phyloP scores from a whole-genome alignment of 2,888 invertebrate species.

The Diarsia dahlii region DNA sequence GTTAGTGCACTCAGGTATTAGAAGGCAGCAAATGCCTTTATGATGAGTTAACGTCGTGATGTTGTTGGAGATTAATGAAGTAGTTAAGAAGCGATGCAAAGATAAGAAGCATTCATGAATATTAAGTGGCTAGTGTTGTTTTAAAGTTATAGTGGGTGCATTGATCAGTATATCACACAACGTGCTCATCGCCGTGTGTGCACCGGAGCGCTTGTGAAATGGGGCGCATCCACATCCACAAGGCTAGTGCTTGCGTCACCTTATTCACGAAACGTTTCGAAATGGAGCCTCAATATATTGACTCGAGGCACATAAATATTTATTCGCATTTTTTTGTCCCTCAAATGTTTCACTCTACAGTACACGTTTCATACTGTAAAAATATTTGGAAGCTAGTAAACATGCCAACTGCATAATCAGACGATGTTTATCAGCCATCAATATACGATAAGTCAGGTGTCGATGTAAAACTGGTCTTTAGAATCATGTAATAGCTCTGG shows the following conservation, averaged over 20 bases:
- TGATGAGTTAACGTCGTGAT: slow-evolving; percentile 51
- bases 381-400: slow-evolving; percentile 52
- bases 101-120: slow-evolving; percentile 60
- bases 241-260: slow-evolving; percentile 87
- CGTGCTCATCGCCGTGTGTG: slow-evolving; percentile 28
- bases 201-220: slow-evolving; percentile 77
- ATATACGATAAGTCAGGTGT: slow-evolving; percentile 57
- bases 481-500: slow-evolving; percentile 17
- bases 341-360: slow-evolving; percentile 53
- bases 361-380: slow-evolving; percentile 53
- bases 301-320: slow-evolving; percentile 78
- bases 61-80: slow-evolving; percentile 52
- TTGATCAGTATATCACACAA: slow-evolving; percentile 21
- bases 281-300: slow-evolving; percentile 81
- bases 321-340: slow-evolving; percentile 76
- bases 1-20: slow-evolving; percentile 41
- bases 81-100: slow-evolving; percentile 44
- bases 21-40: slow-evolving; percentile 36
- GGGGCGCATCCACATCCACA: slow-evolving; percentile 83
- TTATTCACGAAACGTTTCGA: slow-evolving; percentile 84
- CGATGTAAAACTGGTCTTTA: slow-evolving; percentile 33
- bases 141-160: slow-evolving; percentile 32
- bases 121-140: slow-evolving; percentile 40
- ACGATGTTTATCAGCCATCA: slow-evolving; percentile 47
- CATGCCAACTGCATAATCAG: slow-evolving; percentile 60